Percentiles rank a stretch among this genome's conserved stretches.
phyloP scores from a whole-genome alignment of 1,140 invertebrate species.

The Heterodera carotae region DNA sequence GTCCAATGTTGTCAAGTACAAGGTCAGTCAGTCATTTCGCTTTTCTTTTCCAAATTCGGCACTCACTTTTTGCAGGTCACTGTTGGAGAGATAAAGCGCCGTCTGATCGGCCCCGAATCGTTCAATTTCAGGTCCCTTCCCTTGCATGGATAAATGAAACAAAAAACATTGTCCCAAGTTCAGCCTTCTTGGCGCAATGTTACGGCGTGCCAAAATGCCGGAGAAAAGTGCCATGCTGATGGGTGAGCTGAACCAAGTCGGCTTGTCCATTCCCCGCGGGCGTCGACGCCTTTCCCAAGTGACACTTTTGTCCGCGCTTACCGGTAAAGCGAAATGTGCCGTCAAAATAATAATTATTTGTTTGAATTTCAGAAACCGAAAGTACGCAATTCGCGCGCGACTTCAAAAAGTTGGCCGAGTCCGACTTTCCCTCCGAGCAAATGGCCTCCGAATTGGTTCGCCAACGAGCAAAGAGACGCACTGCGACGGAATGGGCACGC shows the following conservation, averaged over 20 bases:
- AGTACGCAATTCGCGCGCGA: conserved; percentile 49
- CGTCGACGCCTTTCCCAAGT: conserved; percentile 48
- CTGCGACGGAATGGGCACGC: background rate
- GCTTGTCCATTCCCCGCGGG: conserved; percentile 51
- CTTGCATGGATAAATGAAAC: too few species aligned
- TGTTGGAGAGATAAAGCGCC: conserved; percentile 57
- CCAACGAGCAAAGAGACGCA: conserved; percentile 1
- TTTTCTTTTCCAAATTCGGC: conserved; percentile 4
- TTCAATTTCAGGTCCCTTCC: conserved; percentile 45
- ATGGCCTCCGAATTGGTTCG: conserved; percentile 36
- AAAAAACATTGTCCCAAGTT: background rate
- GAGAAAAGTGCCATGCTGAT: conserved; percentile 53
- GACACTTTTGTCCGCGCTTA: conserved; percentile 55
- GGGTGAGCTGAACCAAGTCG: conserved; percentile 48
- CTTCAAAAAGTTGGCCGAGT: conserved; percentile 47
- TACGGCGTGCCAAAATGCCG: conserved; percentile 55
- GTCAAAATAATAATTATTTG: background rate
- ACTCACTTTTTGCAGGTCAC: conserved; percentile 44
- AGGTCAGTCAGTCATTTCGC: conserved; percentile 30
- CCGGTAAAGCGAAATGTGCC: conserved; percentile 14
- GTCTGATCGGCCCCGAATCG: conserved; percentile 54
- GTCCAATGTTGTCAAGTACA: conserved; percentile 60
- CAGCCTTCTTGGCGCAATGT: conserved; percentile 46
- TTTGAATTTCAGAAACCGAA: conserved; percentile 30
- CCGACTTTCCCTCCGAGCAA: conserved; percentile 48